A percentile compares a stretch with the other conserved stretches of the same genome.
These are phyloP conservation scores for Cepaea hortensis DNA, from an alignment of 2,888 invertebrate genomes.

Conservation along the genomic window DNA sequence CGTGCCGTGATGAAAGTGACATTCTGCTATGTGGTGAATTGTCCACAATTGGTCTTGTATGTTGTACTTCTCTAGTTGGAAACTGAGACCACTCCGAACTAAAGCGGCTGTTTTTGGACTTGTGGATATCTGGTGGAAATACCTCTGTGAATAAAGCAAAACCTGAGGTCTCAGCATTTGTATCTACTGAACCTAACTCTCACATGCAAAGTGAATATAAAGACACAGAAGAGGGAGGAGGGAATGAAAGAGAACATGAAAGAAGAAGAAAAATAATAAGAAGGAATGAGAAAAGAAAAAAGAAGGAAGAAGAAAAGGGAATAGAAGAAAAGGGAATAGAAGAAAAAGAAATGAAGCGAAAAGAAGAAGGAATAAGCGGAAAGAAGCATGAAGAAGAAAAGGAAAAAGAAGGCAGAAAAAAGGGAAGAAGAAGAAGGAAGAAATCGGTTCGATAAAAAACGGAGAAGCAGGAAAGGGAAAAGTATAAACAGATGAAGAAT, in stretches of 20 bases:
- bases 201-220: too few species aligned
- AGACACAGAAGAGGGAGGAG: not conserved
- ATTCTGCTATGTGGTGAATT: too few species aligned
- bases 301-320: not conserved
- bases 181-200: too few species aligned
- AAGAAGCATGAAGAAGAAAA: not conserved
- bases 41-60: too few species aligned
- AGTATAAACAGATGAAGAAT: too few species aligned
- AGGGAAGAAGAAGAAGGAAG: not conserved
- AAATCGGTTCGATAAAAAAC: not conserved
- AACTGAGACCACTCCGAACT: too few species aligned
- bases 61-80: too few species aligned
- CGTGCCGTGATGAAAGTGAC: too few species aligned
- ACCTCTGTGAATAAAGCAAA: too few species aligned
- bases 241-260: not conserved
- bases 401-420: not conserved
- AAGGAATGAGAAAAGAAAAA: not conserved
- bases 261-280: not conserved
- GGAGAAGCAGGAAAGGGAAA: not conserved
- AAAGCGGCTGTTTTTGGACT: too few species aligned
- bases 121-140: too few species aligned
- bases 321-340: slow-evolving; percentile 5
- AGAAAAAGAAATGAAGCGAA: not conserved
- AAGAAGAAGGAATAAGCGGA: not conserved
- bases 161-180: too few species aligned